These are phyloP conservation scores for Diachrysia chrysitis DNA, from an alignment of 2,888 invertebrate genomes.

Conservation along the genomic window DNA sequence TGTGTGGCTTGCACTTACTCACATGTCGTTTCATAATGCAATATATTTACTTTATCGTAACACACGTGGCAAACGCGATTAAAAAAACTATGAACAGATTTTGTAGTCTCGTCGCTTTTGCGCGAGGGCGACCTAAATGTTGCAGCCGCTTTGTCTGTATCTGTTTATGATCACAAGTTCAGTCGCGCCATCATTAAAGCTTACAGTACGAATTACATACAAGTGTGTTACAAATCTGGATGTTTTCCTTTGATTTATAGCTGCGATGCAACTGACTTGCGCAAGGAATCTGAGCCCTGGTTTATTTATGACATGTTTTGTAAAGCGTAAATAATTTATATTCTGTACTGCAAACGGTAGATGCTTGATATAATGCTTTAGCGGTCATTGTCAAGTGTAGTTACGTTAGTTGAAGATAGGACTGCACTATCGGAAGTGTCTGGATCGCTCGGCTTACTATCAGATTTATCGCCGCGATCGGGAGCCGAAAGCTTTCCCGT, in stretches of 20 bases:
- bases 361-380: slow-evolving; percentile 9
- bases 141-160: neutral
- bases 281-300: slow-evolving; percentile 36
- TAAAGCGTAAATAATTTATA: slow-evolving; percentile 45
- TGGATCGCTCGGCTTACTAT: slow-evolving; percentile 70
- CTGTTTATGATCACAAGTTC: slow-evolving; percentile 11
- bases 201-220: slow-evolving; percentile 6
- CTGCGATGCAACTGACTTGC: slow-evolving; percentile 17
- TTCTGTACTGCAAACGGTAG: slow-evolving; percentile 21
- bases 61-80: slow-evolving; percentile 29
- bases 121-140: slow-evolving; percentile 17
- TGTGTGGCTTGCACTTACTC: slow-evolving; percentile 44
- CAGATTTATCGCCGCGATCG: slow-evolving; percentile 74
- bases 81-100: slow-evolving; percentile 33
- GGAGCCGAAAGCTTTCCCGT: slow-evolving; percentile 61
- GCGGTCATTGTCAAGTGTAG: slow-evolving; percentile 57
- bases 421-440: slow-evolving; percentile 72
- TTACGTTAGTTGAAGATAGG: slow-evolving; percentile 62
- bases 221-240: slow-evolving; percentile 17
- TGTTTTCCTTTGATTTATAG: slow-evolving; percentile 33
- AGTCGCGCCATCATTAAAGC: slow-evolving; percentile 9
- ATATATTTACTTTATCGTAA: slow-evolving; percentile 36
- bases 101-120: slow-evolving; percentile 21
- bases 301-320: slow-evolving; percentile 41
- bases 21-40: slow-evolving; percentile 44